Conservation (phyloP, 2,113 vertebrate genomes). For the Artemisiospiza belli region DNA sequence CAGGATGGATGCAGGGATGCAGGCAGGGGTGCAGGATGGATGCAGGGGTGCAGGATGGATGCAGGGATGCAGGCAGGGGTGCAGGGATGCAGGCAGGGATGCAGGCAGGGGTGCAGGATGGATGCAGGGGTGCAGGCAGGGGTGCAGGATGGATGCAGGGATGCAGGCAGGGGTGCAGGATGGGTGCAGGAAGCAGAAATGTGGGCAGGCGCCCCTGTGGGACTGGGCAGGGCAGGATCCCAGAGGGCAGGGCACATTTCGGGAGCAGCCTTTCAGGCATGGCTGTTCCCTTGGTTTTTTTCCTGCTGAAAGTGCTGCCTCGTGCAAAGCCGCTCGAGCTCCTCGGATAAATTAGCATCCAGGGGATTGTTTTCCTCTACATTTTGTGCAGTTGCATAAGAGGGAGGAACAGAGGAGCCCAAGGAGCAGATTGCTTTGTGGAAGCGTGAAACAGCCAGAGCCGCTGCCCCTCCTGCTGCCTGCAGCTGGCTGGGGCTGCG, state of each 20-base stretch:
- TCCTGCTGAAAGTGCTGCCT: background rate
- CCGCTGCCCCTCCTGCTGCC: background rate
- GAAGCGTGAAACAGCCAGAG: background rate
- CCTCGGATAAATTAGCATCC: conserved; percentile 26
- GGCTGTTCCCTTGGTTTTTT: background rate
- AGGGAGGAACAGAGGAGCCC: conserved; percentile 5
- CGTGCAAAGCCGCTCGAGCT: background rate
- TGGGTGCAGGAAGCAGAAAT: background rate
- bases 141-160: background rate
- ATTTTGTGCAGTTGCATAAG: conserved; percentile 19
- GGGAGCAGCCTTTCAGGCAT: background rate
- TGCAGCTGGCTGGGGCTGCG: background rate
- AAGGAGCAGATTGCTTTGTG: conserved; percentile 10
- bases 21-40: too few species aligned
- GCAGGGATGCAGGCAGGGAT: too few species aligned
- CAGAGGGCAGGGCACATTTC: background rate
- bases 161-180: background rate
- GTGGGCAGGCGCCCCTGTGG: background rate
- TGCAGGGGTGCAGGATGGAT: too few species aligned
- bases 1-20: too few species aligned
- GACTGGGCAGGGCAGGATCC: background rate
- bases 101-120: too few species aligned
- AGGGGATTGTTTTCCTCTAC: conserved; percentile 8
- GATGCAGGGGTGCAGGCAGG: too few species aligned
- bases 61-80: background rate